Evolutionary conservation across 2,888 invertebrate genomes (phyloP).

Genomic region (Diogma glabrata): DNA sequence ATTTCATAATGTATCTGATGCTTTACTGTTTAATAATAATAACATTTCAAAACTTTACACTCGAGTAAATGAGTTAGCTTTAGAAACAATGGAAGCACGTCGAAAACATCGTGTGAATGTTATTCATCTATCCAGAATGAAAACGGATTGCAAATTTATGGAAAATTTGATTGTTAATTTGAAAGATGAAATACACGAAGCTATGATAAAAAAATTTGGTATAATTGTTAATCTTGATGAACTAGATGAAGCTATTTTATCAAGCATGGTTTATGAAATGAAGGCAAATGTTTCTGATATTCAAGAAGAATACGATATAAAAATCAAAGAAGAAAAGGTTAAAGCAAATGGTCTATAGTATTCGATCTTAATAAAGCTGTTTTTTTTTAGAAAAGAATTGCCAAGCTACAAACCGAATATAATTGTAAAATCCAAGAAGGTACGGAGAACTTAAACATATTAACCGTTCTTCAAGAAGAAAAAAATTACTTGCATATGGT

Average conservation of each 20-base stretch:
- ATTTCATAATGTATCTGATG: constrained; percentile 35
- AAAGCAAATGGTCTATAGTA: constrained; percentile 12
- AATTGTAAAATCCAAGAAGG: constrained; percentile 39
- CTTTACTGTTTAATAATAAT: constrained; percentile 52
- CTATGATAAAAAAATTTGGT: constrained; percentile 47
- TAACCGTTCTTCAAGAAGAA: constrained; percentile 44
- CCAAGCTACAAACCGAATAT: constrained; percentile 32
- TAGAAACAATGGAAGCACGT: constrained; percentile 51
- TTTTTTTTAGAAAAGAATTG: constrained; percentile 28
- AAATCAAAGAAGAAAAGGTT: constrained; percentile 35
- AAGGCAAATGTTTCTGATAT: constrained; percentile 40
- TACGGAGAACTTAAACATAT: constrained; percentile 42
- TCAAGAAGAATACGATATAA: constrained; percentile 35
- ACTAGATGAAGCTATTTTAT: constrained; percentile 44
- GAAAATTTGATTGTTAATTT: constrained; percentile 43
- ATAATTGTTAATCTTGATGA: constrained; percentile 40
- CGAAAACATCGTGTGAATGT: constrained; percentile 48
- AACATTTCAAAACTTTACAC: constrained; percentile 45
- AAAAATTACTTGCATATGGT: constrained; percentile 37
- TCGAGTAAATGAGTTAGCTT: constrained; percentile 50
- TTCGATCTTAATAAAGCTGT: constrained; percentile 10
- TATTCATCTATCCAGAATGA: constrained; percentile 56
- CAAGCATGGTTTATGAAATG: constrained; percentile 42
- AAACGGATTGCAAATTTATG: constrained; percentile 57
- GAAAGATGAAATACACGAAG: constrained; percentile 40